Conservation (phyloP, 2,888 invertebrate genomes). For the Sepiola atlantica region DNA sequence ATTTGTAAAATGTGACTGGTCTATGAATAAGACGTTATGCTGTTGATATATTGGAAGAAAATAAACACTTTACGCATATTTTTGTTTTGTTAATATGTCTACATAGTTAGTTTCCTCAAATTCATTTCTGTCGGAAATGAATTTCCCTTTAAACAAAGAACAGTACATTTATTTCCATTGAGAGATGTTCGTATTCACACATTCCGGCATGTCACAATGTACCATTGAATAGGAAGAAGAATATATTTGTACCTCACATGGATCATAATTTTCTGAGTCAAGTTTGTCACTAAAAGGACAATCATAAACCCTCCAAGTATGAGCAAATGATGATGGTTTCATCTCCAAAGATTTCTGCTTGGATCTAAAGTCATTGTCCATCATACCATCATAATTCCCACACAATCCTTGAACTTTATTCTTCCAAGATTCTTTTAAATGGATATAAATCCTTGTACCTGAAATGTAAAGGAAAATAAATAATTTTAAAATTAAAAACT, state of each 20-base stretch:
- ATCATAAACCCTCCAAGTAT: slow-evolving; percentile 40
- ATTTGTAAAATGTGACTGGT: too few species aligned
- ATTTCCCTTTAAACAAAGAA: not conserved
- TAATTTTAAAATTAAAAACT: too few species aligned
- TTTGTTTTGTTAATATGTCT: too few species aligned
- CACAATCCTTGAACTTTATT: slow-evolving; percentile 84
- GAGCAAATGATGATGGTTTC: slow-evolving; percentile 44
- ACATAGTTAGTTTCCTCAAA: too few species aligned
- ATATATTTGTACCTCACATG: slow-evolving; percentile 38
- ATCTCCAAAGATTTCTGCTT: slow-evolving; percentile 75
- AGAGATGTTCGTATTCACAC: not conserved
- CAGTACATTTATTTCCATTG: not conserved
- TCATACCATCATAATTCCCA: slow-evolving; percentile 89
- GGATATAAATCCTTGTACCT: slow-evolving; percentile 37
- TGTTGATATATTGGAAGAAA: too few species aligned
- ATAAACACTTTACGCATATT: too few species aligned
- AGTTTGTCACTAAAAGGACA: slow-evolving; percentile 43
- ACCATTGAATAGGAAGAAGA: not conserved
- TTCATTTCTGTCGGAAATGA: too few species aligned
- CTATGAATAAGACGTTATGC: too few species aligned
- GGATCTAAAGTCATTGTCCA: slow-evolving; percentile 87
- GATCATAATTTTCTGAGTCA: slow-evolving; percentile 44
- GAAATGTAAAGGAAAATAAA: not conserved
- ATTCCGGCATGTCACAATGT: not conserved
- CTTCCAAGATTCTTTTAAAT: slow-evolving; percentile 36